A percentile compares a stretch with the other conserved stretches of the same genome.
phyloP scores from a whole-genome alignment of 2,113 vertebrate species.

The Percina caprodes region DNA sequence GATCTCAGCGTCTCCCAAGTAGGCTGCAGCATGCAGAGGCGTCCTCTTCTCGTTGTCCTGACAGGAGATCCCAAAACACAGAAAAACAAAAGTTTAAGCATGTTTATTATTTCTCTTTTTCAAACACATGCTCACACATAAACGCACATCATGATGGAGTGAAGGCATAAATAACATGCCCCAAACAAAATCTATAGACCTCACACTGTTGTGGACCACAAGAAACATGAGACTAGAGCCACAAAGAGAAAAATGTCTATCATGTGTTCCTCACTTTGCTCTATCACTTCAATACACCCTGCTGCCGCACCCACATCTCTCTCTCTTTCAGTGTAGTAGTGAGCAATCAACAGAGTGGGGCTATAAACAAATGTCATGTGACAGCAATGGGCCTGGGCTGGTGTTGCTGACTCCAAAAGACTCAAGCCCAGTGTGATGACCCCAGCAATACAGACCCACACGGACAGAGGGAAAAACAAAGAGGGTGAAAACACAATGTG shows the following conservation, averaged over 20 bases:
- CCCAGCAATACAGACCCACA: conserved; percentile 48
- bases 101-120: background rate
- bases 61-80: conserved; percentile 7
- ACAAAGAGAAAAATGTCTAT: conserved; percentile 23
- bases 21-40: conserved; percentile 97
- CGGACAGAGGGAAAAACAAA: conserved; percentile 15
- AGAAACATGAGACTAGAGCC: conserved; percentile 45
- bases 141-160: background rate
- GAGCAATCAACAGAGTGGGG: conserved; percentile 70
- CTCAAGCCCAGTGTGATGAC: conserved; percentile 62
- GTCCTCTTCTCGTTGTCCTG: conserved; percentile 99
- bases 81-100: background rate
- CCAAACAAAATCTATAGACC: conserved; percentile 50
- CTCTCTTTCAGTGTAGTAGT: conserved; percentile 42
- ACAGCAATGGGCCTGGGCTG: conserved; percentile 34
- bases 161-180: background rate
- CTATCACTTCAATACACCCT: conserved; percentile 35
- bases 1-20: conserved; percentile 97
- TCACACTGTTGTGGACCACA: conserved; percentile 46
- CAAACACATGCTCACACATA: conserved; percentile 5
- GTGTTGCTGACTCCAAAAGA: conserved; percentile 72
- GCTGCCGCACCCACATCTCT: conserved; percentile 17
- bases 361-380: conserved; percentile 74
- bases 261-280: conserved; percentile 38
- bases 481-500: background rate